Conservation (phyloP, 1,140 invertebrate species). For the Drosophila arizonae region DNA sequence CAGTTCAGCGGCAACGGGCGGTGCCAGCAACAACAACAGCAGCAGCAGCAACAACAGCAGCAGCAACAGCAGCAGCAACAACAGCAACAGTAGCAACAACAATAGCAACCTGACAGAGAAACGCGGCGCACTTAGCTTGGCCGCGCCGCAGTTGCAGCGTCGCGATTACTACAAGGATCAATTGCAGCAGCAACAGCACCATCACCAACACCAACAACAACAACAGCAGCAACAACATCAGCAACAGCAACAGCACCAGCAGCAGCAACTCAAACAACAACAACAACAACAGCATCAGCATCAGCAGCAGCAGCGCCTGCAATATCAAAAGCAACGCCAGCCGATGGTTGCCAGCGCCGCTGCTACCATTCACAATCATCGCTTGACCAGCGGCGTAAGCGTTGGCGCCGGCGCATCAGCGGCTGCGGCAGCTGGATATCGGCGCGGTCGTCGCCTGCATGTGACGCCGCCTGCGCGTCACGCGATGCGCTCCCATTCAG, state of each 20-base stretch:
- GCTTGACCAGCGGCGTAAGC: slow-evolving; percentile 45
- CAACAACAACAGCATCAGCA: slow-evolving; percentile 1
- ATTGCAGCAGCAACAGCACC: slow-evolving; percentile 33
- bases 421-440: slow-evolving; percentile 39
- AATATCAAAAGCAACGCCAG: slow-evolving; percentile 71
- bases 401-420: slow-evolving; percentile 40
- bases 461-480: slow-evolving; percentile 44
- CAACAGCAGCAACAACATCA: slow-evolving; percentile 23
- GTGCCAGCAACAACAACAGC: slow-evolving; percentile 54
- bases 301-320: slow-evolving; percentile 62
- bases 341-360: slow-evolving; percentile 65
- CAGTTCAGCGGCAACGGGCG: slow-evolving; percentile 78
- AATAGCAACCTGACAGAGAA: slow-evolving; percentile 46
- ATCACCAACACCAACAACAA: slow-evolving; percentile 5
- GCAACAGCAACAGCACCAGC: slow-evolving; percentile 8
- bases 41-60: slow-evolving; percentile 31
- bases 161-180: slow-evolving; percentile 71
- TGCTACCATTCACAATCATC: slow-evolving; percentile 73
- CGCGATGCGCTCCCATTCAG: slow-evolving; percentile 72
- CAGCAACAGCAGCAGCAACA: slow-evolving; percentile 32
- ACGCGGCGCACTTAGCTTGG: slow-evolving; percentile 49
- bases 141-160: slow-evolving; percentile 61
- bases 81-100: slow-evolving; percentile 34
- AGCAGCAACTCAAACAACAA: background rate
- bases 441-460: slow-evolving; percentile 63